Conservation (phyloP, 2,113 vertebrate species). For the Clupea harengus region DNA sequence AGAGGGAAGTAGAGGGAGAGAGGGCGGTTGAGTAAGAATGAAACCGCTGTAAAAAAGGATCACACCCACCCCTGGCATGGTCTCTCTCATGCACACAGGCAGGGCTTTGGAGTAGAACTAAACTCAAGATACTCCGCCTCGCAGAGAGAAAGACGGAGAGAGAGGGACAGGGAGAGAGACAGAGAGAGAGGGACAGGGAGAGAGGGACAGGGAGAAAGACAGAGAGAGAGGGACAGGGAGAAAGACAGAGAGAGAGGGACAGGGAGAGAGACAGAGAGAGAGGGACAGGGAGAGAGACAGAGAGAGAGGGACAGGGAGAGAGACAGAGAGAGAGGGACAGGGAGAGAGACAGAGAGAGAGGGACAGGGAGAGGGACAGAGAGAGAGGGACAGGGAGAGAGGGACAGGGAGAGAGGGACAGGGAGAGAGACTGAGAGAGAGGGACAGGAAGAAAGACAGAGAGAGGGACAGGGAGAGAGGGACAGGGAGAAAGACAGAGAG, state of each 20-base stretch:
- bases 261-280: not conserved
- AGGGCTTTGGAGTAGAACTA: not conserved
- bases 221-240: not conserved
- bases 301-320: not conserved
- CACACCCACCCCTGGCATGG: not conserved
- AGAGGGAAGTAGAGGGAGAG: not conserved
- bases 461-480: not conserved
- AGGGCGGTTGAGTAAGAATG: not conserved
- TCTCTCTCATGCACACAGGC: not conserved
- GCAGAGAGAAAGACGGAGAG: not conserved
- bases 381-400: not conserved
- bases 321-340: conserved; percentile 1
- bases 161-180: not conserved
- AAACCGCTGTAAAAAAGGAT: not conserved
- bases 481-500: not conserved
- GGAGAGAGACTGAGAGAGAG: not conserved
- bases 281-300: not conserved
- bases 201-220: not conserved
- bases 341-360: not conserved
- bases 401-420: not conserved
- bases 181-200: not conserved
- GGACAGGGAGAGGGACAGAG: not conserved
- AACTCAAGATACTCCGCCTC: not conserved
- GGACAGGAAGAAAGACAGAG: not conserved
- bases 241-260: not conserved